Percentiles rank a stretch among this genome's conserved stretches.
These are phyloP conservation scores for Cricetomys ansorgei DNA, from an alignment of 2,113 vertebrate genomes.

Conservation along the genomic window DNA sequence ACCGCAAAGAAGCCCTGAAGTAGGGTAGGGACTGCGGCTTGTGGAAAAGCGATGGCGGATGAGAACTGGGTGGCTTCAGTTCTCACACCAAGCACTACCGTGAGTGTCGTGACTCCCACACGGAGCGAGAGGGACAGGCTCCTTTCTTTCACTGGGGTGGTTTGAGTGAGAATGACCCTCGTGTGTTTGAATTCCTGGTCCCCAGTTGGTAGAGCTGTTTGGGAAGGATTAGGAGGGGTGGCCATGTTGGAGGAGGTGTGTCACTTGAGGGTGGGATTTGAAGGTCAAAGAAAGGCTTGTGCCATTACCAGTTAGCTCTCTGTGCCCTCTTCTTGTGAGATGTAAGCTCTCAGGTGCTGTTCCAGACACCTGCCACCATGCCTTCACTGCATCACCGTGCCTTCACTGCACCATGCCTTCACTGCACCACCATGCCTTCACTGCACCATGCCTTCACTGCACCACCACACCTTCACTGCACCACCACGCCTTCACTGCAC, in stretches of 20 bases:
- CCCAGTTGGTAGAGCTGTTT: not conserved
- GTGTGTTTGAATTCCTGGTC: not conserved
- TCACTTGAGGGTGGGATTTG: not conserved
- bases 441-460: too few species aligned
- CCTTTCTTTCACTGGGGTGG: not conserved
- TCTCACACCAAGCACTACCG: not conserved
- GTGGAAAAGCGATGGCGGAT: too few species aligned
- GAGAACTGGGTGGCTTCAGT: not conserved
- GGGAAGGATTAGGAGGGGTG: not conserved
- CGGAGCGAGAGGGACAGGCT: not conserved
- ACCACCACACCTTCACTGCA: too few species aligned
- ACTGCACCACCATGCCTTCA: too few species aligned
- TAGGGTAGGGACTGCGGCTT: too few species aligned
- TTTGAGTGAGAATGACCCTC: not conserved
- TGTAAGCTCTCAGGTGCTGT: not conserved
- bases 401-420: not conserved
- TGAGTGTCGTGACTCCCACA: not conserved
- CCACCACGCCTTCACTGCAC: not conserved
- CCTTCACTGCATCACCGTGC: too few species aligned
- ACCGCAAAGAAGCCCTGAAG: not conserved
- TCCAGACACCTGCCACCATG: not conserved
- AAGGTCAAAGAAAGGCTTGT: not conserved
- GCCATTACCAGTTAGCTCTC: not conserved
- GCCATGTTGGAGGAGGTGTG: not conserved
- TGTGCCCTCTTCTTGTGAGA: not conserved